A percentile compares a stretch with the other conserved stretches of the same genome.
These are phyloP conservation scores for Andrena dorsata DNA, from an alignment of 2,888 invertebrate species.

Conservation along the genomic window DNA sequence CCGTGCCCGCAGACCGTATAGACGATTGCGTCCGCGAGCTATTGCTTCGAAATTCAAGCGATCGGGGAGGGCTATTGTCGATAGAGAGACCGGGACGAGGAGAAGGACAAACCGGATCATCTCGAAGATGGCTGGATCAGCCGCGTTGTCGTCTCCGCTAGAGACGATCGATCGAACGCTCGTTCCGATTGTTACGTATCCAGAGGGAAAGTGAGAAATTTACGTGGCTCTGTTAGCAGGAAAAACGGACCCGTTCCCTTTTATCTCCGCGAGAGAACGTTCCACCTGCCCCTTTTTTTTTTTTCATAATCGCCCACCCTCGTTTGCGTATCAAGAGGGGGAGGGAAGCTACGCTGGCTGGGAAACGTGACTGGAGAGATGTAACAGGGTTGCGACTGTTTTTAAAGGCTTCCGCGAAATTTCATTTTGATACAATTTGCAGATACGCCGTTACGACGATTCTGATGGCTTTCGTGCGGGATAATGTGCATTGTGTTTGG, in stretches of 20 bases:
- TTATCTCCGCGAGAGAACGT: constrained; percentile 9
- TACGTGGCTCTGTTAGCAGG: not conserved
- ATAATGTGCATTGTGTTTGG: constrained; percentile 5
- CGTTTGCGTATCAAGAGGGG: not conserved
- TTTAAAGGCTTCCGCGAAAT: constrained; percentile 32
- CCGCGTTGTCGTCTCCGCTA: not conserved
- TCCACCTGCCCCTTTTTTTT: not conserved
- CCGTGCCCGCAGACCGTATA: constrained; percentile 59
- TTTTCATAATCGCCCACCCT: constrained; percentile 7
- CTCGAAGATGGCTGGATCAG: constrained; percentile 35
- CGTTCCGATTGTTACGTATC: constrained; percentile 38
- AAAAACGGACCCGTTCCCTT: not conserved
- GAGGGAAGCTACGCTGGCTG: not conserved
- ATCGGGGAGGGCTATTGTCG: constrained; percentile 51
- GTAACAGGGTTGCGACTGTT: not conserved
- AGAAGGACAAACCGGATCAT: constrained; percentile 58
- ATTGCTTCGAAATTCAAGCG: constrained; percentile 67
- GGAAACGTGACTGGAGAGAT: constrained; percentile 12
- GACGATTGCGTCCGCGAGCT: constrained; percentile 67
- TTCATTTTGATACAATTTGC: constrained; percentile 43
- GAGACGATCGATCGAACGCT: constrained; percentile 33
- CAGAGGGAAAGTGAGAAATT: constrained; percentile 34
- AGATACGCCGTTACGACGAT: constrained; percentile 31
- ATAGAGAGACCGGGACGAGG: constrained; percentile 42
- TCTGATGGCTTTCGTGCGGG: constrained; percentile 16